These are phyloP conservation scores for Regulus satrapa DNA, from an alignment of 2,113 vertebrate genomes.

Conservation along the genomic window DNA sequence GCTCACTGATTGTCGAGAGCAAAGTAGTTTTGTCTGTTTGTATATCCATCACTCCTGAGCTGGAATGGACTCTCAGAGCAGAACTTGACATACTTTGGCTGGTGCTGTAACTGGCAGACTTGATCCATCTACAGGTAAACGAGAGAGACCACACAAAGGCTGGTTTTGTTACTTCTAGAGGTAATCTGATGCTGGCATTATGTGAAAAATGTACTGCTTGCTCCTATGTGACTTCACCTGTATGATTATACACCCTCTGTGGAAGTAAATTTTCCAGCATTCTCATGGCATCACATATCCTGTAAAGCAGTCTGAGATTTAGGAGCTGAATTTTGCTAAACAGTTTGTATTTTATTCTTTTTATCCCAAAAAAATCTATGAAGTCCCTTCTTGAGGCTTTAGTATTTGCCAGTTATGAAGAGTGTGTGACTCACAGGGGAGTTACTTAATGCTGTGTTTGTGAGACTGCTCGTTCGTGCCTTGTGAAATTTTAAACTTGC, in stretches of 20 bases:
- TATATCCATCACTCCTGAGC: not conserved
- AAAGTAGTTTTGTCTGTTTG: not conserved
- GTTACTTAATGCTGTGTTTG: not conserved
- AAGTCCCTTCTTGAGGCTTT: not conserved
- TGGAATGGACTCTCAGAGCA: not conserved
- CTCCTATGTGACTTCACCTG: not conserved
- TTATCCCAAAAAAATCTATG: not conserved
- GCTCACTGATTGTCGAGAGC: not conserved
- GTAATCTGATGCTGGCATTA: not conserved
- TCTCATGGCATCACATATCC: not conserved
- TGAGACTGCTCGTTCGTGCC: not conserved
- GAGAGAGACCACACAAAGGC: not conserved
- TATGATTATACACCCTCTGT: not conserved
- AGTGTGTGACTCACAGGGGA: constrained; percentile 24
- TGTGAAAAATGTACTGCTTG: not conserved
- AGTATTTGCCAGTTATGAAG: not conserved
- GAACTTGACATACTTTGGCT: not conserved
- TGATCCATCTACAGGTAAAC: not conserved
- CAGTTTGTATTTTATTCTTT: not conserved
- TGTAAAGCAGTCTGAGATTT: not conserved
- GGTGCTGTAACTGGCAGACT: not conserved
- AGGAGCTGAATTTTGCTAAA: not conserved
- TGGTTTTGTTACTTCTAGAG: not conserved
- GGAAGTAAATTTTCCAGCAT: not conserved
- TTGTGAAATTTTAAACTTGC: constrained; percentile 35